Evolutionary conservation across 2,888 invertebrate species (phyloP).

Genomic region (Brenthis daphne): DNA sequence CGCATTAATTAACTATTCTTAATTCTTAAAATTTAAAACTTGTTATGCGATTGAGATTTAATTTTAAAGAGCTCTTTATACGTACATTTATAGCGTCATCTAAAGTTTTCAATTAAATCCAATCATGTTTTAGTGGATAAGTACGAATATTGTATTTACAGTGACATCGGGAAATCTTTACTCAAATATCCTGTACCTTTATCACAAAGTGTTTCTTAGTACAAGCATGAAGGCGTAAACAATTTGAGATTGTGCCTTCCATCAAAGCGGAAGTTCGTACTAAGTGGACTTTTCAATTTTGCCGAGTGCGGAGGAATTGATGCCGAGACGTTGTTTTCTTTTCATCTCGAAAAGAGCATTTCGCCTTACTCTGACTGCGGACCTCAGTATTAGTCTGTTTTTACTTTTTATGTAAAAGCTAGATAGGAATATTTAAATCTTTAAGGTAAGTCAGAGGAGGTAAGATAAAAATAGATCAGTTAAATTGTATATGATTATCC

Average conservation of each 20-base stretch:
- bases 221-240: constrained; percentile 66
- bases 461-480: no score
- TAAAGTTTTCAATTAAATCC: neutral
- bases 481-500: no score
- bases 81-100: neutral
- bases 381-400: constrained; percentile 22
- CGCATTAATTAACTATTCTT: no score
- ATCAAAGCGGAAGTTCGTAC: constrained; percentile 64
- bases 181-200: constrained; percentile 28
- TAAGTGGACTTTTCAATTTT: constrained; percentile 77
- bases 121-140: constrained; percentile 8
- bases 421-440: constrained; percentile 7
- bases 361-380: constrained; percentile 44
- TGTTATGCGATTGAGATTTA: no score
- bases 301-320: constrained; percentile 72
- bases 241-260: constrained; percentile 67
- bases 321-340: constrained; percentile 67
- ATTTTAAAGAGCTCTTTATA: no score
- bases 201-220: constrained; percentile 44
- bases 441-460: neutral
- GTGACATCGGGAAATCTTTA: constrained; percentile 13
- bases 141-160: constrained; percentile 9
- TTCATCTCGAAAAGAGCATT: constrained; percentile 72
- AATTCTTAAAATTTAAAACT: no score
- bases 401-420: constrained; percentile 17